phyloP scores from a whole-genome alignment of 2,113 vertebrate genomes.

The Misgurnus anguillicaudatus region DNA sequence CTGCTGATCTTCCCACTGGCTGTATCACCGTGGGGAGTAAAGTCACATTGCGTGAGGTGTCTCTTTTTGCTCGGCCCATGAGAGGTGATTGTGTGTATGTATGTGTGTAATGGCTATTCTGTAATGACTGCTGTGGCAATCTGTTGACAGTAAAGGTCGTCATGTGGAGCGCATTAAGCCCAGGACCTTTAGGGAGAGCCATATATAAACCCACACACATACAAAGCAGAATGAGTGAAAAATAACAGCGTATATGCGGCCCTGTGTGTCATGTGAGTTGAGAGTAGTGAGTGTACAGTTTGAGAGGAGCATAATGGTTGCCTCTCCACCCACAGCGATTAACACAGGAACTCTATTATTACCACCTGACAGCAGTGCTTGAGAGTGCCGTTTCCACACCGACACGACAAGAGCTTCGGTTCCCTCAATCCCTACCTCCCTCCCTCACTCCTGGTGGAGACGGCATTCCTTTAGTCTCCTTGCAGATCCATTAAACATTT shows the following conservation, averaged over 20 bases:
- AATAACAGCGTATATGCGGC: neutral
- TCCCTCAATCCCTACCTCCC: neutral
- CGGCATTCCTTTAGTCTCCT: neutral
- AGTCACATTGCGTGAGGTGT: slow-evolving; percentile 19
- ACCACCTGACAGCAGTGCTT: slow-evolving; percentile 33
- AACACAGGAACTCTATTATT: slow-evolving; percentile 47
- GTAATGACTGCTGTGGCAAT: slow-evolving; percentile 22
- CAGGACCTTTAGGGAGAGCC: slow-evolving; percentile 47
- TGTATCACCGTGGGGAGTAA: neutral
- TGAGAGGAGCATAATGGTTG: slow-evolving; percentile 30
- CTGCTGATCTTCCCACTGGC: slow-evolving; percentile 12
- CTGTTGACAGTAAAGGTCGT: slow-evolving; percentile 52
- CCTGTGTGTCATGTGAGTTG: slow-evolving; percentile 22
- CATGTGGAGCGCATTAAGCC: slow-evolving; percentile 39
- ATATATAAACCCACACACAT: slow-evolving; percentile 19
- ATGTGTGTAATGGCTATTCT: slow-evolving; percentile 23
- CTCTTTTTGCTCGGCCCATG: slow-evolving; percentile 12
- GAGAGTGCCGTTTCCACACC: slow-evolving; percentile 10
- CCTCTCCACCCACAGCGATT: slow-evolving; percentile 28
- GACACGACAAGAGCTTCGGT: neutral
- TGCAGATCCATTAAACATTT: neutral
- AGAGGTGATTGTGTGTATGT: slow-evolving; percentile 24
- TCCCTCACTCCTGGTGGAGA: neutral
- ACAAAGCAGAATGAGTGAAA: slow-evolving; percentile 11
- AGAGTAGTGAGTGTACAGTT: slow-evolving; percentile 23